A percentile compares a stretch with the other conserved stretches of the same genome.
These are phyloP conservation scores for Hepsetus odoe DNA, from an alignment of 2,113 vertebrate species.

Conservation along the genomic window DNA sequence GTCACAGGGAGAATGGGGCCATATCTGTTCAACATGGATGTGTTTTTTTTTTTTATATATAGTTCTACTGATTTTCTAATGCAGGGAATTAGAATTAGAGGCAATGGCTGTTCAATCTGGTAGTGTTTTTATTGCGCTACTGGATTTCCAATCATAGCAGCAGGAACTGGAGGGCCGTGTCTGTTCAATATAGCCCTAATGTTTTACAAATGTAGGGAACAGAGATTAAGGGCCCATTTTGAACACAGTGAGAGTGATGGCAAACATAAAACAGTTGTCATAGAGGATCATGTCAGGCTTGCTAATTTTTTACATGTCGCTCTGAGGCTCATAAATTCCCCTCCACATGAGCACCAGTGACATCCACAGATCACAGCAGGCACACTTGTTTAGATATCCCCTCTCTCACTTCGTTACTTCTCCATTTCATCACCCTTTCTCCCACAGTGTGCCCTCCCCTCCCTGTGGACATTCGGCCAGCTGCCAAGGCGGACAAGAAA, in stretches of 20 bases:
- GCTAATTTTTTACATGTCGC: not conserved
- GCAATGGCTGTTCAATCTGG: not conserved
- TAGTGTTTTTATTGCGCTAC: too few species aligned
- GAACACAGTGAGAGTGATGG: not conserved
- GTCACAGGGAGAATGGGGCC: too few species aligned
- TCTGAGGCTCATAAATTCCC: not conserved
- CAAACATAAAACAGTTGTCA: not conserved
- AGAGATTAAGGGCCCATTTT: not conserved
- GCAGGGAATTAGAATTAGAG: too few species aligned
- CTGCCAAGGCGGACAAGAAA: not conserved
- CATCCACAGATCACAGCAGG: not conserved
- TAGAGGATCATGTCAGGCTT: not conserved
- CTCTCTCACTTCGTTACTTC: constrained; percentile 55
- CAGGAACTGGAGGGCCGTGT: too few species aligned
- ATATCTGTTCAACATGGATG: too few species aligned
- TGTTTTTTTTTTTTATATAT: too few species aligned
- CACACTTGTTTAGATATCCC: not conserved
- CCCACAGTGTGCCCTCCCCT: constrained; percentile 34
- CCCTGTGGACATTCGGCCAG: constrained; percentile 24
- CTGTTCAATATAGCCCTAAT: not conserved
- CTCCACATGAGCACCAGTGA: not conserved
- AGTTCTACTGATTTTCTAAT: too few species aligned
- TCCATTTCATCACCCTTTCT: constrained; percentile 67
- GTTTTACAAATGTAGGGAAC: not conserved
- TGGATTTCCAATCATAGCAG: too few species aligned